Evolutionary conservation across 2,113 vertebrate species (phyloP).

Genomic region (Coptodon rendalli): DNA sequence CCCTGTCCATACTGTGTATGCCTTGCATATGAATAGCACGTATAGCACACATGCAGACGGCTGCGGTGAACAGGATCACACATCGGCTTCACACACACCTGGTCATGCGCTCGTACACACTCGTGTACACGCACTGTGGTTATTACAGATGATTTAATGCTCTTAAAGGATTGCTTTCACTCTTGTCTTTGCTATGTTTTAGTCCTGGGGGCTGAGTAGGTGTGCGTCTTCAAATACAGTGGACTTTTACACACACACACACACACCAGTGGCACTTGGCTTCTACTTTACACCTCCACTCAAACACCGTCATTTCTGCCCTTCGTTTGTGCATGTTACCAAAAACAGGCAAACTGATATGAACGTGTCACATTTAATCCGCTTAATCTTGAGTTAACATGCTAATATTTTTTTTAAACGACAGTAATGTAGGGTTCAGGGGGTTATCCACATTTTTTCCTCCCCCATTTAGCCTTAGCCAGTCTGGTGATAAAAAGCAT

Average conservation of each 20-base stretch:
- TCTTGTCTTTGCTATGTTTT: not conserved
- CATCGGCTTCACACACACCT: not conserved
- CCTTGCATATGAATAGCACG: not conserved
- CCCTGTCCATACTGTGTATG: not conserved
- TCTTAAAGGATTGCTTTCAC: constrained; percentile 1
- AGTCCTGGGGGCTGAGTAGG: constrained; percentile 62
- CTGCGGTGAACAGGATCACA: not conserved
- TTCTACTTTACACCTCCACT: not conserved
- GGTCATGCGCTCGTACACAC: not conserved
- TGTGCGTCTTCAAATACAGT: constrained; percentile 58
- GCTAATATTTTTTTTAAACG: not conserved
- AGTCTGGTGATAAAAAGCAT: constrained; percentile 15
- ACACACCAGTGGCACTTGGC: not conserved
- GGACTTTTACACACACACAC: constrained; percentile 52
- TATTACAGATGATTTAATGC: constrained; percentile 1
- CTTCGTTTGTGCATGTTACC: constrained; percentile 27
- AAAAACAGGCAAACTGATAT: constrained; percentile 37
- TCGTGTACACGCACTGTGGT: not conserved
- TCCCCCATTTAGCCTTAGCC: not conserved
- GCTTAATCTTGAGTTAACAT: not conserved
- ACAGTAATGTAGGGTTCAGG: constrained; percentile 5
- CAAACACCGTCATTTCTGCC: not conserved
- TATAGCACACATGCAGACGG: not conserved
- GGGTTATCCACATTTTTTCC: not conserved
- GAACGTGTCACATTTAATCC: constrained; percentile 55